phyloP scores from a whole-genome alignment of 2,797 vertebrate species.

The Sciurus carolinensis region DNA sequence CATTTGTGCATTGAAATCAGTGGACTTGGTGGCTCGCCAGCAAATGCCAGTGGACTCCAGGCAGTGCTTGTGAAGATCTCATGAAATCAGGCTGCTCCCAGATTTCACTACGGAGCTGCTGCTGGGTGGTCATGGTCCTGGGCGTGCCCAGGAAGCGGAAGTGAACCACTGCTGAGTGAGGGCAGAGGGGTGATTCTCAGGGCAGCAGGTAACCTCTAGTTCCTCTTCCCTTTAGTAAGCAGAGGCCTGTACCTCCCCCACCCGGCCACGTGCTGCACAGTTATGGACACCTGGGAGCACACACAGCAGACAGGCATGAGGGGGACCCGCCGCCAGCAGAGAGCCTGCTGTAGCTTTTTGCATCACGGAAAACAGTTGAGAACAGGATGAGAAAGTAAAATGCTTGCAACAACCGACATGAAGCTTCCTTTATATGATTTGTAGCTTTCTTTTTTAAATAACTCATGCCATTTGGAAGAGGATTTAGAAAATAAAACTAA shows the following conservation, averaged over 20 bases:
- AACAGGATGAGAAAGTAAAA: neutral
- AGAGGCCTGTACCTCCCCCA: neutral
- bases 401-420: neutral
- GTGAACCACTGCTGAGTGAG: neutral
- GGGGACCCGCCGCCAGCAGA: fast-evolving
- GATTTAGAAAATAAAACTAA: neutral
- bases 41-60: fast-evolving
- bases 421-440: neutral
- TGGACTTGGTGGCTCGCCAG: neutral
- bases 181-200: neutral
- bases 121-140: too few species aligned
- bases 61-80: neutral
- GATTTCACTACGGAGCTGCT: neutral
- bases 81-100: neutral
- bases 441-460: neutral
- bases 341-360: too few species aligned
- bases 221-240: neutral
- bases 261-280: neutral
- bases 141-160: neutral
- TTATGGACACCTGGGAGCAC: neutral
- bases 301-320: fast-evolving
- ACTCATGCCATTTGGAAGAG: neutral
- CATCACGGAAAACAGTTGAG: fast-evolving
- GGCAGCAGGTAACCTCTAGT: neutral
- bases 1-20: neutral